A percentile compares a stretch with the other conserved stretches of the same genome.
Conservation (phyloP, 2,113 vertebrate genomes). For the Elgaria multicarinata region DNA sequence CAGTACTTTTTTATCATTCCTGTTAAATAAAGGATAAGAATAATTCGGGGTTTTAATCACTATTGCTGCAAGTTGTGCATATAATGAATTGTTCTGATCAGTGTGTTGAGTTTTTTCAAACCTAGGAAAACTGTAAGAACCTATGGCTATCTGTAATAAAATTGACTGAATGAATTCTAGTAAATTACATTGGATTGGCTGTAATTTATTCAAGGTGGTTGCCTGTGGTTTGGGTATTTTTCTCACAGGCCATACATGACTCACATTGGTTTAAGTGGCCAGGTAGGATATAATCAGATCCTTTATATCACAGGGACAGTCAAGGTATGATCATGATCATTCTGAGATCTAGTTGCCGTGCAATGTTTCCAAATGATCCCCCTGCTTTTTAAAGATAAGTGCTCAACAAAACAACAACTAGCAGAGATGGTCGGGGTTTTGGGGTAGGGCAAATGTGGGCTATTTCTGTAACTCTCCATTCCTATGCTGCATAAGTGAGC, state of each 20-base stretch:
- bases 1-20: too few relatives aligned
- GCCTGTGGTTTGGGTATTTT: background rate
- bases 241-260: background rate
- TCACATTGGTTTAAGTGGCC: background rate
- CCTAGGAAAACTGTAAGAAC: too few relatives aligned
- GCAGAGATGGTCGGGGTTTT: background rate
- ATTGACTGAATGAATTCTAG: background rate
- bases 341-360: background rate
- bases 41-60: background rate
- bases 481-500: background rate
- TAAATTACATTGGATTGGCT: background rate
- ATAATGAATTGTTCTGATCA: too few relatives aligned
- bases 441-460: background rate
- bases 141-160: too few relatives aligned
- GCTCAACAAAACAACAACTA: background rate
- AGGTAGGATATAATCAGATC: background rate
- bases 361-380: background rate
- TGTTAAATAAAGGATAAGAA: background rate
- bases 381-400: too few relatives aligned
- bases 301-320: background rate
- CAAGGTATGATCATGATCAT: background rate
- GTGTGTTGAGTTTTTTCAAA: too few relatives aligned
- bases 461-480: background rate
- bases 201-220: background rate
- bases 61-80: background rate